These are phyloP conservation scores for Rutpela maculata DNA, from an alignment of 2,888 invertebrate genomes.

Conservation along the genomic window DNA sequence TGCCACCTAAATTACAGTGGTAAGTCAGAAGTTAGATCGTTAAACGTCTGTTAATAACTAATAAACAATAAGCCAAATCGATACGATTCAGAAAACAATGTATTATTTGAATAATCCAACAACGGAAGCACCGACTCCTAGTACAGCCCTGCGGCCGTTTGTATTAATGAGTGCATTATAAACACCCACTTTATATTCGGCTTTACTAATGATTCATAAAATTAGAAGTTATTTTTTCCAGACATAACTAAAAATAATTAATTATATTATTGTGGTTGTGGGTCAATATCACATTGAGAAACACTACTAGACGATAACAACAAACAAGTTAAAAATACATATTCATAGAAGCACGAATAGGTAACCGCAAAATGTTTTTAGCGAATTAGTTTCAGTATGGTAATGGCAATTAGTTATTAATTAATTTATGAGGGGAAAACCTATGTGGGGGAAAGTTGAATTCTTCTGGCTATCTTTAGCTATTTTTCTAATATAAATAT, in stretches of 20 bases:
- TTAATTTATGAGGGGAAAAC: neutral
- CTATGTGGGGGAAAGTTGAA: neutral
- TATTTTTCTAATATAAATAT: too few species aligned
- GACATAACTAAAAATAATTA: slow-evolving; percentile 42
- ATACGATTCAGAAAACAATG: too few species aligned
- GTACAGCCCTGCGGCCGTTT: slow-evolving; percentile 32
- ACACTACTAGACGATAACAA: slow-evolving; percentile 35
- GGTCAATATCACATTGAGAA: slow-evolving; percentile 21
- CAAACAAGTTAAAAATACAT: slow-evolving; percentile 32
- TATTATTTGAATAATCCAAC: too few species aligned
- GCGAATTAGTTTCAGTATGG: neutral
- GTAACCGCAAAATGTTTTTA: slow-evolving; percentile 14
- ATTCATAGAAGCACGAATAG: slow-evolving; percentile 26
- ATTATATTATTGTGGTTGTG: slow-evolving; percentile 33
- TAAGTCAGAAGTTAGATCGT: too few species aligned
- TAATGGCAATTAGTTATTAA: neutral
- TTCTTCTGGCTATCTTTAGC: too few species aligned
- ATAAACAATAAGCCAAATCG: too few species aligned
- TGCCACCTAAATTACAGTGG: too few species aligned
- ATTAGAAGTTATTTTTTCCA: slow-evolving; percentile 45
- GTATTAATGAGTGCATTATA: slow-evolving; percentile 33
- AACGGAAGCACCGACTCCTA: neutral
- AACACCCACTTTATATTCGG: slow-evolving; percentile 39
- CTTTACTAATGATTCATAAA: slow-evolving; percentile 36
- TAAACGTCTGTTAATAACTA: too few species aligned